Evolutionary conservation across 2,888 invertebrate species (phyloP), one percentile per base, ranked within the genome.

Genomic region (Helobdella robusta): DNA sequence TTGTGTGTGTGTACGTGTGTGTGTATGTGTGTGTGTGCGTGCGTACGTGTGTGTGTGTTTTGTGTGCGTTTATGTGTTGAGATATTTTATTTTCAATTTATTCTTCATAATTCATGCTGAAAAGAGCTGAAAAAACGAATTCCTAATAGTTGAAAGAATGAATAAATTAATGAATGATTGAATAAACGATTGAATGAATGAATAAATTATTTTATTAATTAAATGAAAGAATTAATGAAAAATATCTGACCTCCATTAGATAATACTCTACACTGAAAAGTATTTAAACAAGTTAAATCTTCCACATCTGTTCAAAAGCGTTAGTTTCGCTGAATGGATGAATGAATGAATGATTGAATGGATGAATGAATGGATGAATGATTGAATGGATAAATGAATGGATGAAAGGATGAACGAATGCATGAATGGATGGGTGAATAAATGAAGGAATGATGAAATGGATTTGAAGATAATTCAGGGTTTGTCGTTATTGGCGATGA

Each of bases 381-480:
- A 40, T 11, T 40, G 44, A 40, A n/a, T n/a, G n/a, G n/a, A n/a
- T n/a, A n/a, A n/a, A 40, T 40, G 44, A 40, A 11, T 11, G n/a
- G 11, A n/a, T 40, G 44, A 40, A 15, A 40, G 44, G 11, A 11
- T 11, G 44, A 40, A 40, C 11, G 44, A 40, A n/a, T 40, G 11
- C n/a, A n/a, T 11, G n/a, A 15, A 40, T 40, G n/a, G n/a, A 40
- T 40, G 11, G n/a, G 44, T 40, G 44, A 50, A 20, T 50, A 20
- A 18, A 20, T 50, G 6, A 20, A 20, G 11, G 6, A 18, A 20
- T 6, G 20, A 50, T 50, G 15, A 50, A 11, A 20, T 50, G 15
- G 25, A 50, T 11, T 8, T 71, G n/a, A 72, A 78, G 78, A 67
- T 74, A 20, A 67, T 73, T 2, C 76, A 78, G 65, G 75, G 75